Evolutionary conservation across 2,797 vertebrate genomes (phyloP).

Genomic region (Ibycter americanus): DNA sequence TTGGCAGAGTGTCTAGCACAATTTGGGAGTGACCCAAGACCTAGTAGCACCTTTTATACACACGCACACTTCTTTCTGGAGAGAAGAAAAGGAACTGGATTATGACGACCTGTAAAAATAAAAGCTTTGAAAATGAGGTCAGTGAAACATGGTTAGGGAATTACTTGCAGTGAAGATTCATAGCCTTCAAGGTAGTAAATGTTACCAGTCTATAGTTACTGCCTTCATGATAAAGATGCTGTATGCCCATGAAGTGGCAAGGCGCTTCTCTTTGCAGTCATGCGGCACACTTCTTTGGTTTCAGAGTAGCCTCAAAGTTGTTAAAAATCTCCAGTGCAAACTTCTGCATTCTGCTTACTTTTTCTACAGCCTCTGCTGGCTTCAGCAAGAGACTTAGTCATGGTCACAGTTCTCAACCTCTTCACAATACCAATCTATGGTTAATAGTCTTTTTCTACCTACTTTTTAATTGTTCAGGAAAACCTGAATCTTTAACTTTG

Average conservation of each 20-base stretch:
- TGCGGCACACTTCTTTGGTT: not conserved
- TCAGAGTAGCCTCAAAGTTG: not conserved
- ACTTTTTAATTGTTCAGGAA: not conserved
- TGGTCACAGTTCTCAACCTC: not conserved
- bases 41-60: not conserved
- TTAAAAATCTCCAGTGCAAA: not conserved
- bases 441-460: not conserved
- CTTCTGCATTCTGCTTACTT: not conserved
- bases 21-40: not conserved
- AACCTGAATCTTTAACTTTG: not conserved
- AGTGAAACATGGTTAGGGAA: not conserved
- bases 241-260: not conserved
- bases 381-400: not conserved
- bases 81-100: not conserved
- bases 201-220: not conserved
- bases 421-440: not conserved
- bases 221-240: not conserved
- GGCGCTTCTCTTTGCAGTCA: not conserved
- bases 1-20: not conserved
- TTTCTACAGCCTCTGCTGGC: not conserved
- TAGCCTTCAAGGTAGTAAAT: not conserved
- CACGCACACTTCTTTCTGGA: not conserved
- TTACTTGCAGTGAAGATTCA: not conserved
- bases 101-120: slow-evolving; percentile 23
- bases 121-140: slow-evolving; percentile 40